Conservation (phyloP, 2,113 vertebrate species). For the Smithornis capensis region DNA sequence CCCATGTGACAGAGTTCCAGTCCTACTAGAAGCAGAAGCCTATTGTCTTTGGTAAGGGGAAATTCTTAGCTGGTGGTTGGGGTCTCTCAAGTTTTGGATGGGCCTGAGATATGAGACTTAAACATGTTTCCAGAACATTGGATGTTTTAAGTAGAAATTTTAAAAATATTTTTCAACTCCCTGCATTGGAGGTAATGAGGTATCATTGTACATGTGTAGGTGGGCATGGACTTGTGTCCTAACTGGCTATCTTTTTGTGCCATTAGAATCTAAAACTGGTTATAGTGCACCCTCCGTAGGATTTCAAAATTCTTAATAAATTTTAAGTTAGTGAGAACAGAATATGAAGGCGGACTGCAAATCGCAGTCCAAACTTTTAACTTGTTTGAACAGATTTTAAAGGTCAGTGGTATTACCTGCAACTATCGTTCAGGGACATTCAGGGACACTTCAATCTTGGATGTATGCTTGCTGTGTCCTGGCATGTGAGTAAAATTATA, state of each 20-base stretch:
- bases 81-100: background rate
- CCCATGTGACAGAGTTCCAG: background rate
- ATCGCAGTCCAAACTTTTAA: background rate
- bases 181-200: fast-evolving
- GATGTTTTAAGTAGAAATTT: background rate
- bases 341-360: background rate
- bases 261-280: background rate
- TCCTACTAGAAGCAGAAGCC: background rate
- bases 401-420: background rate
- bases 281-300: background rate
- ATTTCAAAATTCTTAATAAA: background rate
- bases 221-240: background rate
- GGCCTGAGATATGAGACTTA: background rate
- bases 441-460: background rate
- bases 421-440: background rate
- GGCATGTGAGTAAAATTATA: background rate
- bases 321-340: background rate
- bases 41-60: background rate
- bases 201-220: background rate
- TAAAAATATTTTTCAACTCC: background rate
- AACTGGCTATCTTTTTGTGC: background rate
- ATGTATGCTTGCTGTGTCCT: fast-evolving
- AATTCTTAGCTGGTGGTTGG: background rate
- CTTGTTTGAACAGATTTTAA: background rate
- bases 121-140: background rate